Conservation (phyloP, 2,888 invertebrate genomes). For the Uloborus plumipes region DNA sequence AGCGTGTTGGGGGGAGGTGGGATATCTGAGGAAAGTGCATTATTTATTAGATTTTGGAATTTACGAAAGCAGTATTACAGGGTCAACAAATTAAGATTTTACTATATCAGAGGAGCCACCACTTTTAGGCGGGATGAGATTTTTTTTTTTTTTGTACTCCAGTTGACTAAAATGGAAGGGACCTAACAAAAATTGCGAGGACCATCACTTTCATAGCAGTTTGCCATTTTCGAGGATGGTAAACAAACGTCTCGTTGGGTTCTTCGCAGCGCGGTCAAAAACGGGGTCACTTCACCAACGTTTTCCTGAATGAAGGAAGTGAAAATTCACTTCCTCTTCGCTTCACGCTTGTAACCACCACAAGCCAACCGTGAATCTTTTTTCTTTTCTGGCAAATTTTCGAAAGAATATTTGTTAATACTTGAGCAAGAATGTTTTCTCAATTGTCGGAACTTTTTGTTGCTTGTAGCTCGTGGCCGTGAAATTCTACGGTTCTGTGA, state of each 20-base stretch:
- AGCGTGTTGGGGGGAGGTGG: too few species aligned
- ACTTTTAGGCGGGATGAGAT: too few species aligned
- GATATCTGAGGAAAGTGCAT: too few species aligned
- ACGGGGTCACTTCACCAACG: slow-evolving; percentile 25
- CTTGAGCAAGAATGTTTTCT: slow-evolving; percentile 44
- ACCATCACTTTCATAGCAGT: background rate
- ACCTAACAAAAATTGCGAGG: too few species aligned
- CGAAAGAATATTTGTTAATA: slow-evolving; percentile 38
- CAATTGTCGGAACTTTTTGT: slow-evolving; percentile 17
- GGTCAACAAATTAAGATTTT: too few species aligned
- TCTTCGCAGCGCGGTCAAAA: slow-evolving; percentile 17
- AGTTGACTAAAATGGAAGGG: too few species aligned
- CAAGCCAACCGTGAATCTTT: slow-evolving; percentile 49
- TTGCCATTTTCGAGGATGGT: background rate
- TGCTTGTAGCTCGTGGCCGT: background rate
- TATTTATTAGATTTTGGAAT: too few species aligned
- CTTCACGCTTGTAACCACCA: slow-evolving; percentile 47
- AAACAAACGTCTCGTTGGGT: background rate
- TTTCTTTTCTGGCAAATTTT: slow-evolving; percentile 11
- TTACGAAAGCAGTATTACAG: too few species aligned
- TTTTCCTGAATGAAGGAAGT: slow-evolving; percentile 54
- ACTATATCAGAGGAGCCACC: too few species aligned
- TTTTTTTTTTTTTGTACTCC: too few species aligned
- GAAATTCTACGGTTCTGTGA: background rate
- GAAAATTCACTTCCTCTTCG: slow-evolving; percentile 41